Evolutionary conservation across 2,888 invertebrate genomes (phyloP), one percentile per base, ranked within the genome.

Genomic region (Rapana venosa): DNA sequence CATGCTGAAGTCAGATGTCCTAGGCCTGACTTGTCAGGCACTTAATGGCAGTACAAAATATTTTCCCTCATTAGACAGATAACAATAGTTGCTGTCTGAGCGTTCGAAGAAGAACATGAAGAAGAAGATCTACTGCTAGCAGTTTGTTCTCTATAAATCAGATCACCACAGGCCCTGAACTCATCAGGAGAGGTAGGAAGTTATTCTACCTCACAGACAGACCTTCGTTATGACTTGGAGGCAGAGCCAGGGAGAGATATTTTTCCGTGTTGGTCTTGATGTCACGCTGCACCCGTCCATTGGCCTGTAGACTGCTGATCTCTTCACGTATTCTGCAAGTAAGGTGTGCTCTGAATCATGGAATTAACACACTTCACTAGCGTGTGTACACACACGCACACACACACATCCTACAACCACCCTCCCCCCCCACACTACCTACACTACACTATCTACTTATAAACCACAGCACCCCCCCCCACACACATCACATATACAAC

Each of bases 181-280:
- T n/a, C n/a, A n/a, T n/a, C n/a, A n/a, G n/a, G n/a, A n/a, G n/a
- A n/a, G n/a, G n/a, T n/a, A n/a, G n/a, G n/a, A n/a, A n/a, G n/a
- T n/a, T n/a, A n/a, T n/a, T n/a, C n/a, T n/a, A n/a, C n/a, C n/a
- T n/a, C n/a, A n/a, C 36, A n/a, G 26, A 26, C 88, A 26, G 91
- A 95, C 96, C 95, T 93, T 94, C 94, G 93, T 95, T 95, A 90
- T 96, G 95, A 91, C 94, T 94, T 0, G 94, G 92, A 8, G 96
- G 95, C 22, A 95, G 92, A 70, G 94, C 94, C 36, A 96, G 91
- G 5, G 95, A 93, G 58, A 96, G 92, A 90, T 94, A 96, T 89
- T 94, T 96, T 47, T 94, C 94, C 70, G 95, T 95, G 93, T 96
- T 96, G 30, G 90, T 90, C 84, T 93, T 93, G 30, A 94, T 94